Conservation (phyloP, 1,140 invertebrate genomes). For the Cephus cinctus region DNA sequence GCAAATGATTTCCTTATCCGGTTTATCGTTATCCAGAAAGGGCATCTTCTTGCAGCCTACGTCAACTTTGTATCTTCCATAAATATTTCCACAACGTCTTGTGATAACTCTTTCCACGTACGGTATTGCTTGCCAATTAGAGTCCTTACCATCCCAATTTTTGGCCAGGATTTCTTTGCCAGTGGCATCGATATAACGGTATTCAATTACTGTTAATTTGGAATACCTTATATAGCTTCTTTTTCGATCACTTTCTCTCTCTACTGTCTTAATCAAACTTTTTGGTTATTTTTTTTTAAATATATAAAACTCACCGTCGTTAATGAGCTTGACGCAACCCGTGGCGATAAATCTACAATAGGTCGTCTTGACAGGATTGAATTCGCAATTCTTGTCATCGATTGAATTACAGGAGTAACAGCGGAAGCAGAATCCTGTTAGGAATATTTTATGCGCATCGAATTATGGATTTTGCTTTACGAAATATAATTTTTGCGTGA, state of each 20-base stretch:
- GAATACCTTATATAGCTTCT: too few relatives aligned
- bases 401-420: slow-evolving; percentile 3
- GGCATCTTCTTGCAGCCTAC: not conserved
- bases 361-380: not conserved
- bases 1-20: not conserved
- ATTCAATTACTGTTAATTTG: not conserved
- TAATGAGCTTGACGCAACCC: not conserved
- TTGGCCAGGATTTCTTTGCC: not conserved
- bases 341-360: not conserved
- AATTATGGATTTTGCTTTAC: not conserved
- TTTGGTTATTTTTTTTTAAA: not conserved
- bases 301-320: not conserved
- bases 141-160: not conserved
- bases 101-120: not conserved
- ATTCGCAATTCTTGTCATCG: not conserved
- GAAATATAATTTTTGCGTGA: not conserved
- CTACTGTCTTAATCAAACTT: not conserved
- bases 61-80: not conserved
- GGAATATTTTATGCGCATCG: not conserved
- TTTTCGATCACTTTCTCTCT: too few relatives aligned
- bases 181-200: not conserved
- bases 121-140: not conserved
- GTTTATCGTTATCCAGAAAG: not conserved
- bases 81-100: slow-evolving; percentile 3
- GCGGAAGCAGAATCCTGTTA: not conserved